A percentile compares a stretch with the other conserved stretches of the same genome.
phyloP scores from a whole-genome alignment of 2,113 vertebrate species.

The Bucco capensis region DNA sequence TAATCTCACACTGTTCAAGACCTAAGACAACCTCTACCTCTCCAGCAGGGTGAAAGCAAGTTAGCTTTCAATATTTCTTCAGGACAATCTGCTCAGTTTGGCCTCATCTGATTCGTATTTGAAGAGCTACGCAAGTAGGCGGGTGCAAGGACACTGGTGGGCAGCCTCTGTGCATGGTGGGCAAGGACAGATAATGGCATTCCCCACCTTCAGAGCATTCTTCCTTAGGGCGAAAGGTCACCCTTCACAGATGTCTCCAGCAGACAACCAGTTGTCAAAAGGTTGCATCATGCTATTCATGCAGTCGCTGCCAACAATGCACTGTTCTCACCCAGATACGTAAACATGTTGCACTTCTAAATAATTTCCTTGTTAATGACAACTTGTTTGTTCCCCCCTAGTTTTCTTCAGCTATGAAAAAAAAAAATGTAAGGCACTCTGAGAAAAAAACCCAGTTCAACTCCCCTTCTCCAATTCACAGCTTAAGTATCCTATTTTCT shows the following conservation, averaged over 20 bases:
- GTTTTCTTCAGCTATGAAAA: constrained; percentile 44
- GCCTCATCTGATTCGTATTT: neutral
- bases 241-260: constrained; percentile 87
- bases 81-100: constrained; percentile 3
- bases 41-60: neutral
- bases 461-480: neutral
- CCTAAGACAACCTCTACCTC: neutral
- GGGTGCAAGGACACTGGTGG: neutral
- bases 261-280: constrained; percentile 89
- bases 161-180: constrained; percentile 71
- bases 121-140: neutral
- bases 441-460: neutral
- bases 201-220: constrained; percentile 88
- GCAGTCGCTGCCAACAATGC: constrained; percentile 81
- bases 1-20: neutral
- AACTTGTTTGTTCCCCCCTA: neutral
- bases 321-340: constrained; percentile 67
- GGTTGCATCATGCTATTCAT: constrained; percentile 81
- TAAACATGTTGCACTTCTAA: constrained; percentile 61
- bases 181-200: constrained; percentile 74
- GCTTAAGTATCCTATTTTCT: constrained; percentile 11
- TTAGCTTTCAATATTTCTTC: neutral
- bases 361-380: constrained; percentile 58
- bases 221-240: constrained; percentile 88
- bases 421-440: neutral